Evolutionary conservation across 1,140 invertebrate species (phyloP), one percentile per base, ranked within the genome.

Genomic region (Protaetia brevitarsis): DNA sequence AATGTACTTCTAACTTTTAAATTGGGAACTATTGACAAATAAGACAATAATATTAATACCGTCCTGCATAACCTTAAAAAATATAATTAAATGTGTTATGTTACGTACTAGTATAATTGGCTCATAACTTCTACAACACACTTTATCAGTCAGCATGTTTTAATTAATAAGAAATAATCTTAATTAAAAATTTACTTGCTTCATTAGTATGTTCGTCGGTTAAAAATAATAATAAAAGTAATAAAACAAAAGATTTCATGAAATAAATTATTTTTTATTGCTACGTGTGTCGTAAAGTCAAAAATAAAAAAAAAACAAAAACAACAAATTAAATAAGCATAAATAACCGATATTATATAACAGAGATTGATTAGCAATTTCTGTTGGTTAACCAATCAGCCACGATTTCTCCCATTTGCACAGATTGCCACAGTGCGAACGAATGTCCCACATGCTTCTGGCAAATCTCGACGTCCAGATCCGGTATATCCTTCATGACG

Each of bases 341-440:
- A 45, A 45, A 45, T 45, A 45, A 45, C 7, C 23, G 23, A 19
- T 1, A 45, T 4, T 19, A 19, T 5, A 16, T 21, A 3, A 45
- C 5, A 45, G 2, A 45, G 8, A 21, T 8, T 45, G 23, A 45
- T 45, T 45, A 6, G 10, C 41, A 3, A n/a, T n/a, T n/a, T n/a
- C n/a, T n/a, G n/a, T n/a, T n/a, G n/a, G 41, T 21, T 13, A 88
- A 86, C 78, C 84, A 80, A 64, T 83, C 79, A 6, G 81, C 79
- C 13, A 90, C 81, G 28, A 88, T 80, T 1, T 71, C 70, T 4
- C 86, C 90, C 79, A 93, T 85, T 67, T 84, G 81, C 21, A 82
- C 72, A 10, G 86, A 85, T 68, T 81, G 72, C 0, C 81, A 79
- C 16, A 94, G 73, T 7, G 94, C 89, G 83, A 93, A 95, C 1